A percentile compares a stretch with the other conserved stretches of the same genome.
Conservation (phyloP, 2,888 invertebrate species). For the Noctua fimbriata region DNA sequence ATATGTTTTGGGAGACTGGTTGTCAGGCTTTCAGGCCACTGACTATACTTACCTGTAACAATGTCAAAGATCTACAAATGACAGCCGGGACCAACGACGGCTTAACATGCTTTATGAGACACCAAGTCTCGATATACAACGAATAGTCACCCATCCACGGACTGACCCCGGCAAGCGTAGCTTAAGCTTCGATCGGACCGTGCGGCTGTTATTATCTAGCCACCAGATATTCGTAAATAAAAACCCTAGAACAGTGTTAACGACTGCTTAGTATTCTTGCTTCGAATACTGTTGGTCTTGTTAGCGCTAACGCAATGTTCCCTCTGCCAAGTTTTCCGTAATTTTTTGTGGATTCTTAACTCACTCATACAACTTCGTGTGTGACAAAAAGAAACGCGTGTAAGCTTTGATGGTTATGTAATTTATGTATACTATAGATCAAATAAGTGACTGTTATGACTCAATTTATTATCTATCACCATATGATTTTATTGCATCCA, state of each 20-base stretch:
- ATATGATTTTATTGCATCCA: not conserved
- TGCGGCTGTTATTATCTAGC: not conserved
- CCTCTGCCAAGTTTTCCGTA: conserved; percentile 35
- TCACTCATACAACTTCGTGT: conserved; percentile 10
- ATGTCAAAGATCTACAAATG: not conserved
- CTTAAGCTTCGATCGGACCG: not conserved
- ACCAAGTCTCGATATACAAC: not conserved
- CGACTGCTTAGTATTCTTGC: conserved; percentile 49
- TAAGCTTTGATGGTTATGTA: not conserved
- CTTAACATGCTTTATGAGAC: not conserved
- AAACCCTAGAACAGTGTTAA: conserved; percentile 18
- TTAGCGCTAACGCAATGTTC: conserved; percentile 50
- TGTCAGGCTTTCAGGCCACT: not conserved
- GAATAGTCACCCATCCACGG: not conserved
- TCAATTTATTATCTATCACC: not conserved
- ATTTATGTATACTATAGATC: not conserved
- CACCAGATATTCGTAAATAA: not conserved
- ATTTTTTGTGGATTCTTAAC: conserved; percentile 26
- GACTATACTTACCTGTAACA: too few relatives aligned
- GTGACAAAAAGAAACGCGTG: not conserved
- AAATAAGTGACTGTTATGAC: not conserved
- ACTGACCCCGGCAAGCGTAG: not conserved
- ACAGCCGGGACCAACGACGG: not conserved
- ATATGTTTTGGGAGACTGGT: not conserved
- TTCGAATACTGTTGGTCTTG: conserved; percentile 33